Conservation (phyloP, 2,888 invertebrate genomes). For the Drosophila austrosaltans region DNA sequence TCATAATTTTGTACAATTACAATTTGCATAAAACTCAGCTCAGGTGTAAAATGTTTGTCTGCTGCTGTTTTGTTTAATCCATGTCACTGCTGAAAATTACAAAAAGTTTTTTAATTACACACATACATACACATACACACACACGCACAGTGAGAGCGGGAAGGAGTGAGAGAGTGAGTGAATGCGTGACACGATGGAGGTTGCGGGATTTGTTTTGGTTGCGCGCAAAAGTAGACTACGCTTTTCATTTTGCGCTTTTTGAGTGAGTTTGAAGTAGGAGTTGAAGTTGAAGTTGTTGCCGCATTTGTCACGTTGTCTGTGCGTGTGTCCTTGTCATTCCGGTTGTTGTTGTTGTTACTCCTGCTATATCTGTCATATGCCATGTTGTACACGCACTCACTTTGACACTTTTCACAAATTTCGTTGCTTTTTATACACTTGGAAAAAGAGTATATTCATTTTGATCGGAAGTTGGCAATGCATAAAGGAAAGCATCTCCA, state of each 20-base stretch:
- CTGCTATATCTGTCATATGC: slow-evolving; percentile 49
- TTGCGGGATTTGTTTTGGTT: slow-evolving; percentile 14
- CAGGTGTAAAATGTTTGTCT: slow-evolving; percentile 47
- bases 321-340: slow-evolving; percentile 34
- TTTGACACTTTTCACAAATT: slow-evolving; percentile 51
- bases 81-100: slow-evolving; percentile 48
- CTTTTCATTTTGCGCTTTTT: slow-evolving; percentile 10
- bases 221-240: slow-evolving; percentile 8
- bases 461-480: no score
- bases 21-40: slow-evolving; percentile 68
- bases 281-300: slow-evolving; percentile 32
- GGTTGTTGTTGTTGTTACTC: slow-evolving; percentile 30
- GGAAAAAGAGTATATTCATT: no score
- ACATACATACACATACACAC: slow-evolving; percentile 6
- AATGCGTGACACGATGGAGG: background rate
- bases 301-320: slow-evolving; percentile 41
- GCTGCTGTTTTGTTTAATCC: slow-evolving; percentile 30
- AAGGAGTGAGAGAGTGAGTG: background rate
- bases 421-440: no score
- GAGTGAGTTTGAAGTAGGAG: slow-evolving; percentile 19
- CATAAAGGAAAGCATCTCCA: no score
- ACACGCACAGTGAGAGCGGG: background rate
- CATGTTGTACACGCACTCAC: slow-evolving; percentile 48
- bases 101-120: slow-evolving; percentile 74
- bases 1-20: slow-evolving; percentile 64